These are phyloP conservation scores for Stichodactyla mertensii DNA, from an alignment of 64 coral and sea anemone species.

Conservation along the genomic window DNA sequence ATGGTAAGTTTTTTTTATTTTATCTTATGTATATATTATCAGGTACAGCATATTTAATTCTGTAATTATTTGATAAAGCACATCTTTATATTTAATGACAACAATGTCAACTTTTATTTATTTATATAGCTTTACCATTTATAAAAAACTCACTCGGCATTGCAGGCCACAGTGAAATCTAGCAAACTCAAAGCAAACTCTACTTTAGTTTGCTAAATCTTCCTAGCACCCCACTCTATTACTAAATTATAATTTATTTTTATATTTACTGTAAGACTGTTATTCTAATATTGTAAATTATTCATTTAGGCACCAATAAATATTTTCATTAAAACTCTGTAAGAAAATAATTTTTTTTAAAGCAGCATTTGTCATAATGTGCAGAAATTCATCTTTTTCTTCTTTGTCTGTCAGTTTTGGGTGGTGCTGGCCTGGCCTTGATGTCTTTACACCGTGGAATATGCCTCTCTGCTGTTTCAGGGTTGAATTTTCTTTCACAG, in stretches of 20 bases:
- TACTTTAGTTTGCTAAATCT: too few species aligned
- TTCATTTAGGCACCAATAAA: not conserved
- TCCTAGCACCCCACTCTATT: too few species aligned
- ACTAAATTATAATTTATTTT: not conserved
- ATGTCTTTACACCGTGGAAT: conserved; percentile 98
- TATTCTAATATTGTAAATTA: not conserved
- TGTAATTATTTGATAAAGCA: too few species aligned
- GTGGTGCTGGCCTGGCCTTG: conserved; percentile 49
- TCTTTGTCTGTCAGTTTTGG: conserved; percentile 26
- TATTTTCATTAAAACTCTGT: not conserved
- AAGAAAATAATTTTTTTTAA: not conserved
- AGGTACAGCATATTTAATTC: too few species aligned
- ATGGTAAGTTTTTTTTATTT: too few species aligned
- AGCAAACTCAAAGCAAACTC: too few species aligned
- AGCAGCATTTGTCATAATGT: not conserved
- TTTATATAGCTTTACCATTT: too few species aligned
- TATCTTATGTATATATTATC: too few species aligned
- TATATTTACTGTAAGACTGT: not conserved
- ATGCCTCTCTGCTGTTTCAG: conserved; percentile 79
- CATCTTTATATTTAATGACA: too few species aligned
- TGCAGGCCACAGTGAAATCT: too few species aligned
- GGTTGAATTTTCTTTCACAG: conserved; percentile 91
- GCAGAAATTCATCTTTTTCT: conserved; percentile 5
- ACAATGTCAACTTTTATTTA: too few species aligned
- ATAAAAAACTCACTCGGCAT: too few species aligned